A percentile compares a stretch with the other conserved stretches of the same genome.
These are phyloP conservation scores for Styela clava DNA, from an alignment of 23 tunicate genomes.

Conservation along the genomic window DNA sequence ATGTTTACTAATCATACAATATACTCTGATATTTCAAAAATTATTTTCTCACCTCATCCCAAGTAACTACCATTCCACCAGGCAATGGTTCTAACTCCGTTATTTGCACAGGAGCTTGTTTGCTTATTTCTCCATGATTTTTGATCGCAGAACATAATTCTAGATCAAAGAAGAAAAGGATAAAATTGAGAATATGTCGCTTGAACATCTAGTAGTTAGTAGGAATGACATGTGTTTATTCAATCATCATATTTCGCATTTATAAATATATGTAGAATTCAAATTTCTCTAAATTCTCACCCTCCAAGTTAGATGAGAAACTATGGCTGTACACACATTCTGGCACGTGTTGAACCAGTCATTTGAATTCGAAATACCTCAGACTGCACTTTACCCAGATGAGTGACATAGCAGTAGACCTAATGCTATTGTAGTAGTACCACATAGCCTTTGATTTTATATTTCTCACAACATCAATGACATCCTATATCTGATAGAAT, in stretches of 20 bases:
- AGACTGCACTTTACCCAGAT: too few species aligned
- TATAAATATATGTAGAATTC: neutral
- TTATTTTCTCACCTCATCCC: constrained; percentile 45
- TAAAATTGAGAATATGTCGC: neutral
- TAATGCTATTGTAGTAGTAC: too few species aligned
- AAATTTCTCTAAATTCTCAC: neutral
- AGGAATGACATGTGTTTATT: neutral
- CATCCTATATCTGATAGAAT: too few species aligned
- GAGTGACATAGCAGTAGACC: too few species aligned
- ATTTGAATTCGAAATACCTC: too few species aligned
- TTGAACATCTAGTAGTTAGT: neutral
- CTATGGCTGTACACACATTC: too few species aligned
- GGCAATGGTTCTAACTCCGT: constrained; percentile 55
- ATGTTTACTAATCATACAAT: too few species aligned
- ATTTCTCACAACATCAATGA: too few species aligned
- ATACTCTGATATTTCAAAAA: too few species aligned
- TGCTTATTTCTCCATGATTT: constrained; percentile 8
- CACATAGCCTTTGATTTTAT: too few species aligned
- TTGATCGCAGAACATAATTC: constrained; percentile 12
- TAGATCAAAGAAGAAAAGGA: neutral
- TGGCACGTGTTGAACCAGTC: too few species aligned
- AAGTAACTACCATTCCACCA: constrained; percentile 71
- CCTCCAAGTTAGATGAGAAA: too few species aligned
- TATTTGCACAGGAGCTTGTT: constrained; percentile 78
- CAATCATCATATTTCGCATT: neutral